Evolutionary conservation across 2,888 invertebrate species (phyloP).

Genomic region (Stenchaetothrips biformis): DNA sequence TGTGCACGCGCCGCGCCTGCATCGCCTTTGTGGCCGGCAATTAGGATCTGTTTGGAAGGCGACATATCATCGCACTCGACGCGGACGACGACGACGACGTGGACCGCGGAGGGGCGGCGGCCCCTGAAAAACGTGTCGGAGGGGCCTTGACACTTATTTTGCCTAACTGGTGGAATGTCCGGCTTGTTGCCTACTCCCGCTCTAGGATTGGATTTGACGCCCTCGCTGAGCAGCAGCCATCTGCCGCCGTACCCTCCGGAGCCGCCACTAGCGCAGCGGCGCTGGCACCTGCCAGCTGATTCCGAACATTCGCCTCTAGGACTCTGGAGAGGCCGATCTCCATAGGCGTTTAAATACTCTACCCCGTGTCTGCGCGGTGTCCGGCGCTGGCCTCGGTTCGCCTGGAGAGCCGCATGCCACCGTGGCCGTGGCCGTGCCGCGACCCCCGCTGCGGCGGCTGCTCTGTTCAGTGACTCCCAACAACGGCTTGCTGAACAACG

Average conservation of each 20-base stretch:
- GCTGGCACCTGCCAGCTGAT: no score
- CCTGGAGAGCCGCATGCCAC: neutral
- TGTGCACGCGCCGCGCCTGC: neutral
- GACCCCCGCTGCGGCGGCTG: neutral
- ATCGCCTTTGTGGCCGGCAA: neutral
- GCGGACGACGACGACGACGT: neutral
- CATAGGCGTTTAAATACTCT: no score
- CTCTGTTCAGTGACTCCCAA: neutral
- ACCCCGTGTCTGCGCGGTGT: no score
- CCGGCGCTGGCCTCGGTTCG: neutral
- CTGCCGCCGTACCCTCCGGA: no score
- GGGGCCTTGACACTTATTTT: no score
- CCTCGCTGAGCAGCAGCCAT: neutral
- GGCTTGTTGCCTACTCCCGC: neutral
- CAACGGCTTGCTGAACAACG: neutral
- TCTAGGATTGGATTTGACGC: no score
- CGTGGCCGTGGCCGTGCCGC: no score
- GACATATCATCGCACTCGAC: neutral
- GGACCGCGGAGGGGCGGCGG: neutral
- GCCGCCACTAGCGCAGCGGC: no score
- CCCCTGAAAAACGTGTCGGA: no score
- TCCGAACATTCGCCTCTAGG: no score
- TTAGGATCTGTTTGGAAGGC: constrained; percentile 2
- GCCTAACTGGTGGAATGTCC: no score
- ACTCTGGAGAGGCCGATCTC: no score